Evolutionary conservation across 2,797 vertebrate species (phyloP).

Genomic region (Bradypodion ventrale): DNA sequence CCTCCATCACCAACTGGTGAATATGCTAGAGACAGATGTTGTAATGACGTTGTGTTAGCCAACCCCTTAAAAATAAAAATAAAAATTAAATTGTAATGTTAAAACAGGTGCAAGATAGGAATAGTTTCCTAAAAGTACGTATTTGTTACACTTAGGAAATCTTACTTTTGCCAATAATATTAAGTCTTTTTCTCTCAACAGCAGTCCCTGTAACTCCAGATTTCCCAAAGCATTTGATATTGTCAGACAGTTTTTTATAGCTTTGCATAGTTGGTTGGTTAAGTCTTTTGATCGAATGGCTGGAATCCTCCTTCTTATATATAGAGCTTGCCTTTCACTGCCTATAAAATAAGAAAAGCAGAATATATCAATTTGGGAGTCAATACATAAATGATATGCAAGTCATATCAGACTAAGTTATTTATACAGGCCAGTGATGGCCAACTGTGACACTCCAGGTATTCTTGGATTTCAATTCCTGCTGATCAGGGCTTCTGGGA

Average conservation of each 20-base stretch:
- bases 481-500: too few species aligned
- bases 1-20: conserved; percentile 91
- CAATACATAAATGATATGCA: background rate
- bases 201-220: conserved; percentile 87
- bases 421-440: too few species aligned
- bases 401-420: background rate
- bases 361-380: background rate
- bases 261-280: conserved; percentile 87
- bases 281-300: conserved; percentile 86
- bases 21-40: conserved; percentile 87
- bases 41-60: conserved; percentile 81
- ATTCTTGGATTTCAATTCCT: too few species aligned
- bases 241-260: conserved; percentile 85
- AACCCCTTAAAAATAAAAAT: conserved; percentile 82
- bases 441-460: too few species aligned
- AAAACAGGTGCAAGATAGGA: background rate
- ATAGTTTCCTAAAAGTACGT: background rate
- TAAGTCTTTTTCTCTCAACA: conserved; percentile 89
- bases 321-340: conserved; percentile 77
- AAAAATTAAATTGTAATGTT: conserved; percentile 58
- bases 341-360: conserved; percentile 66
- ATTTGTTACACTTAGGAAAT: background rate
- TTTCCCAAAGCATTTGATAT: conserved; percentile 83
- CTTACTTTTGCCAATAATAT: conserved; percentile 86
- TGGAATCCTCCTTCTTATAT: conserved; percentile 82